Base-by-base conservation (phyloP, 2,113 vertebrate species). In the Rhinichthys klamathensis region DNA sequence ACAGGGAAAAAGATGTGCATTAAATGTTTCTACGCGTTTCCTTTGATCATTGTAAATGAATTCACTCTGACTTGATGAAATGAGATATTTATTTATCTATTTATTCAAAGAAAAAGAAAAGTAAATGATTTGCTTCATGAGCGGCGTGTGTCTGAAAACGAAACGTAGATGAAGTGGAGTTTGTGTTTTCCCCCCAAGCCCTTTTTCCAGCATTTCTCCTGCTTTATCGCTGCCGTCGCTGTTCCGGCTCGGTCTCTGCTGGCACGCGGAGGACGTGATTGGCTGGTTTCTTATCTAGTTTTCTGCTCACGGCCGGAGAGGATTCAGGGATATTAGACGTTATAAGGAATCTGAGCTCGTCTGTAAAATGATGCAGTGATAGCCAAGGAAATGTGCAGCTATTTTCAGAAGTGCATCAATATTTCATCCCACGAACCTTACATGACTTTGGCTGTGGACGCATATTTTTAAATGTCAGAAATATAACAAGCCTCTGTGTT, bases 391-490 rank as follows among this genome's bases (percentile, higher is more conserved):
- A 85, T 65, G 77, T 86, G 77, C 83, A 83, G 73, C 60, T 77
- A 72, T 88, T 80, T 83, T 84, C 58, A 69, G 63, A 69, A 75
- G 58, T 70, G 67, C n/a, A 87, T 89, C 80, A 72, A 86, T 85
- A 87, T 85, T 84, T 85, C 1, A 85, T 54, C 23, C 1, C 16
- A 32, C 41, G 67, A 81, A 77, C 79, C 51, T 38, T 73, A 38
- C 44, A 11, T 38, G 44, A 70, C 58, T 65, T 35, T 8, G 41
- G n/a, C 49, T 18, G 13, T 77, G 25, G 49, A 10, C 21, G 49
- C 27, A 10, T 23, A 16, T 65, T 49, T 77, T 63, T 51, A 21
- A 0, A n/a, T 41, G 23, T 41, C 35, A 41, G 67, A 70, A 70
- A 70, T 70, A 69, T 69, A 35, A 35, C 65, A 35, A 9, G 8